phyloP scores from a whole-genome alignment of 2,888 invertebrate species.

The Onthophagus sagittarius region DNA sequence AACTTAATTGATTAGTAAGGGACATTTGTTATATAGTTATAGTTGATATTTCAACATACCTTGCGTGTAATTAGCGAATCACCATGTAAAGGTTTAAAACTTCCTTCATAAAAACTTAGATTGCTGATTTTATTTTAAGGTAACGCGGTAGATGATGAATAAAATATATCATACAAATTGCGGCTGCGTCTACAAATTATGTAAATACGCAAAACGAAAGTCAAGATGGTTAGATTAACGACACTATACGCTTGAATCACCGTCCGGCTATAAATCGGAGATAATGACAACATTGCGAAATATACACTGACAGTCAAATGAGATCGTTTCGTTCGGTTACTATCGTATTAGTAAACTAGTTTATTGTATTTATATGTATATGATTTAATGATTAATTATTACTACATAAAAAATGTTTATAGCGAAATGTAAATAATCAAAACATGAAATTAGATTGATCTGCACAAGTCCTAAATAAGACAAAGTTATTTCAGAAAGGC shows the following conservation, averaged over 20 bases:
- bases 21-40: slow-evolving; percentile 34
- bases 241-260: not conserved
- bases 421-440: no score
- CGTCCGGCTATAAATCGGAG: slow-evolving; percentile 7
- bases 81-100: no score
- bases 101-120: no score
- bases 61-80: no score
- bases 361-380: no score
- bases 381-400: no score
- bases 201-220: not conserved
- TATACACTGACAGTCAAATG: slow-evolving; percentile 15
- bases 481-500: no score
- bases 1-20: slow-evolving; percentile 27
- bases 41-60: not conserved
- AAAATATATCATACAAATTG: not conserved
- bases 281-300: slow-evolving; percentile 23
- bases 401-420: no score
- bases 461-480: no score
- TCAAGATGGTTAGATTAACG: slow-evolving; percentile 22
- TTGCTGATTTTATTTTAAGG: no score
- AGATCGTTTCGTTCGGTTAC: not conserved
- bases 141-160: not conserved
- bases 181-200: not conserved
- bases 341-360: not conserved
- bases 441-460: no score